A percentile compares a stretch with the other conserved stretches of the same genome.
phyloP scores from a whole-genome alignment of 2,113 vertebrate species.

The Eulemur rufifrons region DNA sequence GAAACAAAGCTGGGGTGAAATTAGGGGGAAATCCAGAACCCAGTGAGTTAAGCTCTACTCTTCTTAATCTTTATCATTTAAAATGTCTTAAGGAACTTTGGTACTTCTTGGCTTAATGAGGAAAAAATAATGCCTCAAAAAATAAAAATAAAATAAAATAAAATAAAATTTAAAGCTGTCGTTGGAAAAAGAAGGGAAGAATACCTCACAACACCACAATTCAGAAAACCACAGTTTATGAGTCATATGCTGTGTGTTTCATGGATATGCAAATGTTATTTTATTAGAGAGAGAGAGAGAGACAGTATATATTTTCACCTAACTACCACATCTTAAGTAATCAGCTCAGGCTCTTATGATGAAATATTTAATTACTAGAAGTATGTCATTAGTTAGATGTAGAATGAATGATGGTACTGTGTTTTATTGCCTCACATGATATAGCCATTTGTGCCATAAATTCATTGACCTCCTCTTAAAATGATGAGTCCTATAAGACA shows the following conservation, averaged over 20 bases:
- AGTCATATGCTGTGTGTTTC: slow-evolving; percentile 61
- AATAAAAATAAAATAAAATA: not conserved
- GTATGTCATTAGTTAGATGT: slow-evolving; percentile 80
- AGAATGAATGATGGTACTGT: slow-evolving; percentile 81
- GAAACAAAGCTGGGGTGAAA: slow-evolving; percentile 58
- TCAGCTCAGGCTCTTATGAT: slow-evolving; percentile 81
- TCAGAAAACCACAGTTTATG: slow-evolving; percentile 50
- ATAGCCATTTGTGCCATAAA: slow-evolving; percentile 85
- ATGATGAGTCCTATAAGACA: slow-evolving; percentile 82
- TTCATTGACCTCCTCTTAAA: slow-evolving; percentile 87
- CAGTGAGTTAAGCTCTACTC: not conserved
- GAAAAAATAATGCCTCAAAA: slow-evolving; percentile 47
- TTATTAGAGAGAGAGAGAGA: slow-evolving; percentile 77
- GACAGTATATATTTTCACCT: slow-evolving; percentile 71
- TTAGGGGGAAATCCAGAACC: slow-evolving; percentile 19
- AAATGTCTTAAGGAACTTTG: slow-evolving; percentile 22
- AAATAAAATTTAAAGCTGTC: slow-evolving; percentile 33
- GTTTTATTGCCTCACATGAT: slow-evolving; percentile 83
- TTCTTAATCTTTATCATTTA: slow-evolving; percentile 60
- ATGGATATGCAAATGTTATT: slow-evolving; percentile 80
- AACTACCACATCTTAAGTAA: slow-evolving; percentile 81
- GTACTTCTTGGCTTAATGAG: not conserved
- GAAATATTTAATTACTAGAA: slow-evolving; percentile 84
- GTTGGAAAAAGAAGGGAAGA: slow-evolving; percentile 10
- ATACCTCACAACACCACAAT: not conserved